Evolutionary conservation across 2,113 vertebrate genomes (phyloP).

Genomic region (Brachypteracias leptosomus): DNA sequence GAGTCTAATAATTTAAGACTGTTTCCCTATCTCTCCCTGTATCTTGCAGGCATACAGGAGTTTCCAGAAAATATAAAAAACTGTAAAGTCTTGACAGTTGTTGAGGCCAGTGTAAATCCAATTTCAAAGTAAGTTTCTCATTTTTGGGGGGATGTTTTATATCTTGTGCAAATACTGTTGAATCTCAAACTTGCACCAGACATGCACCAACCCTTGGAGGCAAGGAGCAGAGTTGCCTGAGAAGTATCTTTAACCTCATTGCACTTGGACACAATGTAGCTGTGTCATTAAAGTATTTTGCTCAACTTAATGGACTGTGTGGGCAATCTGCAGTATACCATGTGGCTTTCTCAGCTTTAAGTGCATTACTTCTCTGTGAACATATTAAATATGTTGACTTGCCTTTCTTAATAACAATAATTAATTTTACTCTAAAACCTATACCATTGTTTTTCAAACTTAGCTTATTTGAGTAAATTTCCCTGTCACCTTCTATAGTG

Average conservation of each 20-base stretch:
- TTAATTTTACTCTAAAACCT: not conserved
- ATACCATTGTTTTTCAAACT: not conserved
- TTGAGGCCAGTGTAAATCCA: conserved; percentile 98
- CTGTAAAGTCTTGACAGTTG: conserved; percentile 92
- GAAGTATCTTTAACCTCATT: not conserved
- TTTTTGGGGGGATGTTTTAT: not conserved
- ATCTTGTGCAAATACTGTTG: not conserved
- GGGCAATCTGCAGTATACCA: not conserved
- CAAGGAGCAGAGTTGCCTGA: not conserved
- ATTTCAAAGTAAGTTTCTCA: conserved; percentile 93
- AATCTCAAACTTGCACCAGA: not conserved
- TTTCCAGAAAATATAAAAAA: conserved; percentile 99
- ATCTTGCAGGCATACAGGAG: conserved; percentile 93
- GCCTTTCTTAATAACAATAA: not conserved
- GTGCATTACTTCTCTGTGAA: not conserved
- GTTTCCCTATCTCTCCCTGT: not conserved
- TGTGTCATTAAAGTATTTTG: not conserved
- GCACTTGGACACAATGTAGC: not conserved
- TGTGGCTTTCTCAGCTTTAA: not conserved
- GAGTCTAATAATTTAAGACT: not conserved
- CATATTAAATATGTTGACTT: not conserved
- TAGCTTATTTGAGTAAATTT: not conserved
- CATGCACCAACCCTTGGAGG: not conserved
- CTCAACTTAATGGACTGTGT: not conserved
- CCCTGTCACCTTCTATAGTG: not conserved